Evolutionary conservation across 2,797 vertebrate genomes (phyloP).

Genomic region (Aeoliscus strigatus): DNA sequence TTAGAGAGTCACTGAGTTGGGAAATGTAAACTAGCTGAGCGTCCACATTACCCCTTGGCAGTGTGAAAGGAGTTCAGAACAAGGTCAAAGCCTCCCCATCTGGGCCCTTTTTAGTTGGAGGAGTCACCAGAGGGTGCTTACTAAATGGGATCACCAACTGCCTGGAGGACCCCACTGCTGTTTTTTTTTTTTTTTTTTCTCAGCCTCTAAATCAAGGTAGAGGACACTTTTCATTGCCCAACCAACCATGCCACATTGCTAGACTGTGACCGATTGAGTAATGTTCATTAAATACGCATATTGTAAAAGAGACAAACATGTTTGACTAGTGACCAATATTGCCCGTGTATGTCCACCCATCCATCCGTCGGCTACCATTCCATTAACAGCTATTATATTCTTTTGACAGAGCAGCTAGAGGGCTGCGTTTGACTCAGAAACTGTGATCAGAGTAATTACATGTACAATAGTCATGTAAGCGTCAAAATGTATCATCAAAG

Average conservation of each 20-base stretch:
- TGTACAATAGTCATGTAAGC: too few species aligned
- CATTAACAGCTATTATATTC: conserved; percentile 31
- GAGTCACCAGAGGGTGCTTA: conserved; percentile 56
- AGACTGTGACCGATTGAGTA: too few species aligned
- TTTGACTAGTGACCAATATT: too few species aligned
- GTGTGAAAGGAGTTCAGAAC: conserved; percentile 44
- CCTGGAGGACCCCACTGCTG: conserved; percentile 50
- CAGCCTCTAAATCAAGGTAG: conserved; percentile 31
- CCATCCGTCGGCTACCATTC: conserved; percentile 10
- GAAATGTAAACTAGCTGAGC: conserved; percentile 42
- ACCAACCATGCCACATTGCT: conserved; percentile 3
- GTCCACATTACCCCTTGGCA: conserved; percentile 47
- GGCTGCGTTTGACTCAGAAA: conserved; percentile 17
- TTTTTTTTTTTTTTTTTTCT: conserved; percentile 19
- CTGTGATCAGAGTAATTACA: too few species aligned
- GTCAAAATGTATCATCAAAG: too few species aligned
- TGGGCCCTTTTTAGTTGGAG: conserved; percentile 54
- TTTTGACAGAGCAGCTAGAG: conserved; percentile 17
- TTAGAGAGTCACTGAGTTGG: conserved; percentile 23
- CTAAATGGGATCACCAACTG: conserved; percentile 66
- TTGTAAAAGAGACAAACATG: too few species aligned
- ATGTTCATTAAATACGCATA: too few species aligned
- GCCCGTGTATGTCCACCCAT: conserved; percentile 5
- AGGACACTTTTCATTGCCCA: conserved; percentile 25
- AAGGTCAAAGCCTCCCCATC: conserved; percentile 60